Percentiles rank a stretch among this genome's conserved stretches.
phyloP scores from a whole-genome alignment of 2,888 invertebrate species.

The Andricus quercusramuli region DNA sequence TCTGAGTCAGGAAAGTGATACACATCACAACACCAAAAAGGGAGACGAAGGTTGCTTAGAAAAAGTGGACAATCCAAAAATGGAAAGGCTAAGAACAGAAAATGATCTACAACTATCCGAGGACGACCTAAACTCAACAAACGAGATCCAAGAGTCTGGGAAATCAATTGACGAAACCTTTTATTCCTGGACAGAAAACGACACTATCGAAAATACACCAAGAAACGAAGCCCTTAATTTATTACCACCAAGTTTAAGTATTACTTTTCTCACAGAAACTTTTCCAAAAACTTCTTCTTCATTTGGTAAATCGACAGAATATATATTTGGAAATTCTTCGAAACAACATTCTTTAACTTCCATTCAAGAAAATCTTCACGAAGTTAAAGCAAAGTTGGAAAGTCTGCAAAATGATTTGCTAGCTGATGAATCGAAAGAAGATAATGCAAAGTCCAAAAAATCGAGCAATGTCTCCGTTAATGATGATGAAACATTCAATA shows the following conservation, averaged over 20 bases:
- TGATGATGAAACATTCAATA: constrained; percentile 10
- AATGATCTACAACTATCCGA: background rate
- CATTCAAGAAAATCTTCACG: constrained; percentile 57
- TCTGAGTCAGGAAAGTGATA: constrained; percentile 10
- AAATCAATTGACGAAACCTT: constrained; percentile 42
- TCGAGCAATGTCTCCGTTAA: background rate
- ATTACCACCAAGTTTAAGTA: constrained; percentile 49
- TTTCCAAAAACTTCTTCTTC: constrained; percentile 41
- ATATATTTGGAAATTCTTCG: constrained; percentile 3
- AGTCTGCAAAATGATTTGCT: constrained; percentile 63
- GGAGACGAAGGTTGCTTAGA: background rate
- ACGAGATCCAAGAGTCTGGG: background rate
- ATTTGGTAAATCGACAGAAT: constrained; percentile 14
- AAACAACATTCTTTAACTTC: constrained; percentile 18
- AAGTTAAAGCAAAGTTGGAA: constrained; percentile 63
- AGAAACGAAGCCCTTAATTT: constrained; percentile 35
- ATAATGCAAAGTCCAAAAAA: background rate
- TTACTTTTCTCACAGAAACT: constrained; percentile 49
- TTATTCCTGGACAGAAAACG: background rate
- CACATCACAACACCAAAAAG: background rate
- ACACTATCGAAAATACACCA: background rate
- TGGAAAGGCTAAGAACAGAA: constrained; percentile 18
- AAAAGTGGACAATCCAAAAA: constrained; percentile 14
- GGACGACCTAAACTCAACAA: background rate
- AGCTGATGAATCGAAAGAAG: constrained; percentile 53